Conservation (phyloP, 2,888 invertebrate genomes). For the Pycnomerus fuliginosus region DNA sequence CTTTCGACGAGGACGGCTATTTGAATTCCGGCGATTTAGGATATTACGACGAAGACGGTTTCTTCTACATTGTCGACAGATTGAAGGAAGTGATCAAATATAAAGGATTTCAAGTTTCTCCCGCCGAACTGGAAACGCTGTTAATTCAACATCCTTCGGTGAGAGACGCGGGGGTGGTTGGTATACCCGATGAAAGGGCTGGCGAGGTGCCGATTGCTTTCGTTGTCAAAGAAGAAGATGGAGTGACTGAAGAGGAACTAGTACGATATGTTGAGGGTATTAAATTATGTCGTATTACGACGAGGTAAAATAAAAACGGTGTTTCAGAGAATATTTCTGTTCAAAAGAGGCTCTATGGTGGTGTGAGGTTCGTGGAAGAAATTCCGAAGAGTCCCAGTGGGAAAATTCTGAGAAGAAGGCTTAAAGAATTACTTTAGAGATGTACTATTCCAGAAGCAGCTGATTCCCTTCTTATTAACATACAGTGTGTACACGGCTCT, state of each 20-base stretch:
- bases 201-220: constrained; percentile 78
- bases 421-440: no score
- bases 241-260: constrained; percentile 51
- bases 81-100: constrained; percentile 87
- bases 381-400: constrained; percentile 70
- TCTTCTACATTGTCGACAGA: constrained; percentile 77
- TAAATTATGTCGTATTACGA: no score
- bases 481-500: no score
- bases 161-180: constrained; percentile 78
- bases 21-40: constrained; percentile 64
- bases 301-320: no score
- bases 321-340: constrained; percentile 51
- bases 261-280: constrained; percentile 52
- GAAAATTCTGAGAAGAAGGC: constrained; percentile 64
- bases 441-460: no score
- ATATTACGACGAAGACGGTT: constrained; percentile 66
- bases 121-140: constrained; percentile 80
- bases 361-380: constrained; percentile 64
- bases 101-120: constrained; percentile 80
- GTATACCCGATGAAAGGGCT: constrained; percentile 67
- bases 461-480: no score
- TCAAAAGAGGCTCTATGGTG: constrained; percentile 67
- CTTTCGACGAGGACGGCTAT: constrained; percentile 72
- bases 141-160: constrained; percentile 69
- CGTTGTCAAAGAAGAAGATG: constrained; percentile 62